Evolutionary conservation across 2,797 vertebrate genomes (phyloP), one percentile per base, ranked within the genome.

Genomic region (Tachyglossus aculeatus): DNA sequence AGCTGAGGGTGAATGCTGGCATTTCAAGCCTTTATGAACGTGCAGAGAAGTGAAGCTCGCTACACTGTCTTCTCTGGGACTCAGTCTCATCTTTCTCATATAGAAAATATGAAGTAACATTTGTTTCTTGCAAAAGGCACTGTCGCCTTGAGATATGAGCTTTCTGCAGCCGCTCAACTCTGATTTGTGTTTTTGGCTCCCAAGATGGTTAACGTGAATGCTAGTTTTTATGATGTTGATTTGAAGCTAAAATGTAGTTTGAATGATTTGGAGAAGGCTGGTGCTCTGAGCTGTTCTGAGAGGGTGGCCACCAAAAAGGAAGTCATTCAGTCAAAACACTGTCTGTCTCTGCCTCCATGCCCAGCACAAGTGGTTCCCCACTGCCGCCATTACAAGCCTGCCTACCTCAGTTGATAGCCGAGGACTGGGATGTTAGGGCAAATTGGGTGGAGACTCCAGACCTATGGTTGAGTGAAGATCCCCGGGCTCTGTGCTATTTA

Each of bases 71-170:
- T 37, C 59, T 29, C 27, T 34, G 0, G 3, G 39, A 13, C 27
- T 22, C 21, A 25, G 22, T 37, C 41, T 29, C 14, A 13, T 4
- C 57, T 47, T 41, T n/a, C 11, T 32, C 18, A 3, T 2, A 2
- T 2, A 16, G 45, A 50, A 40, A 77, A 44, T 63, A 53, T 11
- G 44, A 27, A 77, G 78, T 75, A 77, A 34, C 10, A 67, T 53
- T 39, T 3, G 4, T 24, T 67, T 10, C 55, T 14, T 43, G n/a
- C 29, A 59, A 65, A 38, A 2, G 1, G 43, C 64, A 60, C 21
- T 32, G 13, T 18, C 41, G 5, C 25, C 33, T 5, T 24, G 32
- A 71, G 54, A 16, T 16, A 13, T 39, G 24, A 24, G 7, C 24
- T 66, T 21, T n/a, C 3, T 21, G 4, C 2, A 2, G 31, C 36